These are phyloP conservation scores for Pissodes strobi DNA, from an alignment of 1,140 invertebrate genomes.

Conservation along the genomic window DNA sequence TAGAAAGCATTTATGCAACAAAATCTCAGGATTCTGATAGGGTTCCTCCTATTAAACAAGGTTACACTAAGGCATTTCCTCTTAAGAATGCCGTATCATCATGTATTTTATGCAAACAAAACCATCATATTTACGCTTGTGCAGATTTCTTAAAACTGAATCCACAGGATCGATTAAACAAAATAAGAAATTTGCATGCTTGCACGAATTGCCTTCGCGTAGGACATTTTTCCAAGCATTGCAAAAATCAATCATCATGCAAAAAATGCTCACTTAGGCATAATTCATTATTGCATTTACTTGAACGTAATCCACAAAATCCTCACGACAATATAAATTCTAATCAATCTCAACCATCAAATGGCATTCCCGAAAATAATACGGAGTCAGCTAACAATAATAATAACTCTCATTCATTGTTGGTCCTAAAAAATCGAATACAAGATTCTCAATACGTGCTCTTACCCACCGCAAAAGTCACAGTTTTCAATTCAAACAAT, in stretches of 20 bases:
- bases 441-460: too few relatives aligned
- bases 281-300: neutral
- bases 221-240: neutral
- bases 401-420: too few relatives aligned
- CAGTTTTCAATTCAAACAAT: too few relatives aligned
- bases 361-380: too few relatives aligned
- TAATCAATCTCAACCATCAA: too few relatives aligned
- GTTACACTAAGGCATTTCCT: neutral
- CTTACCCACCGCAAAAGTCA: too few relatives aligned
- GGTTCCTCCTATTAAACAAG: too few relatives aligned
- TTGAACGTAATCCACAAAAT: too few relatives aligned
- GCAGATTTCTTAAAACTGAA: neutral
- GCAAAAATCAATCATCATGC: neutral
- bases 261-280: neutral
- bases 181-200: neutral
- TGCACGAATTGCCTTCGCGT: constrained; percentile 5
- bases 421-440: too few relatives aligned
- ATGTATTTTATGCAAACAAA: neutral
- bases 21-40: neutral
- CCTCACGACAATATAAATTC: too few relatives aligned
- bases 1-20: neutral
- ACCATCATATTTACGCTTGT: neutral
- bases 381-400: too few relatives aligned
- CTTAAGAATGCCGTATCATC: neutral
- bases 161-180: neutral